Evolutionary conservation across 2,888 invertebrate species (phyloP).

Genomic region (Lordiphosa andalusiaca): DNA sequence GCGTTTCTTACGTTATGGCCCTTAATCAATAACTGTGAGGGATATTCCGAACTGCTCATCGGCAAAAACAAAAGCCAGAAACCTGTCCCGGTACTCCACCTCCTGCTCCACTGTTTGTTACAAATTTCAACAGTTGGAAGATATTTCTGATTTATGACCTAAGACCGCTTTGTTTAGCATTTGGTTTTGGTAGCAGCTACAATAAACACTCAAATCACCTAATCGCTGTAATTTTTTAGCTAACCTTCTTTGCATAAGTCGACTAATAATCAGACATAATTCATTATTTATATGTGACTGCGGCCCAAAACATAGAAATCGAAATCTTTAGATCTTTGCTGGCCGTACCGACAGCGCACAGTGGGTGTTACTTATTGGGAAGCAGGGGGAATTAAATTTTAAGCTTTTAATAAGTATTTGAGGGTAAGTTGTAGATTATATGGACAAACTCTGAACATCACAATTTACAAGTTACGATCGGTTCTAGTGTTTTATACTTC

Average conservation of each 20-base stretch:
- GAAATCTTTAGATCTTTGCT: constrained; percentile 51
- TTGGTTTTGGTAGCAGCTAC: constrained; percentile 1
- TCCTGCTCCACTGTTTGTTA: constrained; percentile 35
- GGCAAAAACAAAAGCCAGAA: not conserved
- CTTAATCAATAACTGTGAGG: constrained; percentile 67
- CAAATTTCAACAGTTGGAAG: not conserved
- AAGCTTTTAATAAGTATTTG: too few species aligned
- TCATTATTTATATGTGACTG: constrained; percentile 60
- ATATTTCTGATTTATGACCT: constrained; percentile 9
- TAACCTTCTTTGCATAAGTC: constrained; percentile 59
- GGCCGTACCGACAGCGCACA: constrained; percentile 30
- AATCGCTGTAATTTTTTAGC: constrained; percentile 61
- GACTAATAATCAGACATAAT: constrained; percentile 64
- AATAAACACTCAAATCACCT: constrained; percentile 48
- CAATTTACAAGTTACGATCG: too few species aligned
- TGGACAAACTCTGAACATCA: too few species aligned
- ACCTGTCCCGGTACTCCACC: not conserved
- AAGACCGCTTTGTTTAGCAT: constrained; percentile 12
- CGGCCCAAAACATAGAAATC: constrained; percentile 31
- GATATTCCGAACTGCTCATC: constrained; percentile 21
- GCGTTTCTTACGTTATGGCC: constrained; percentile 52
- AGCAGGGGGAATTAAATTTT: too few species aligned
- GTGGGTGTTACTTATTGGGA: too few species aligned
- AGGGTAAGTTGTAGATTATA: too few species aligned
- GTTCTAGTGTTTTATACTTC: too few species aligned